Conservation (phyloP, 2,888 invertebrate genomes). For the Cordilura impudica region DNA sequence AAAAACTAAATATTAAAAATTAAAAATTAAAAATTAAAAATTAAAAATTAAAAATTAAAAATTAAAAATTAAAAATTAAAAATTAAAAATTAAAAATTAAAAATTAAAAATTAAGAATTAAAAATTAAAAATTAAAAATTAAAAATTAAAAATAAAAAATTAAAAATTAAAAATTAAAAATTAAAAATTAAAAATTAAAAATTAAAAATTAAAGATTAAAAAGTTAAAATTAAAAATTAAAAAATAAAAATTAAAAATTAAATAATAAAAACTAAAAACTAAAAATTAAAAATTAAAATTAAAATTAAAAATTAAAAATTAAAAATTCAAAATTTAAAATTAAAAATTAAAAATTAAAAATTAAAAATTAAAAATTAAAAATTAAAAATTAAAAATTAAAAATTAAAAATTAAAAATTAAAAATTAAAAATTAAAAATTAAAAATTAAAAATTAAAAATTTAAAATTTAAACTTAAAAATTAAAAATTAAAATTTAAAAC, state of each 20-base stretch:
- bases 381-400: constrained; percentile 24
- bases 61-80: constrained; percentile 9
- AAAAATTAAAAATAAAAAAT: constrained; percentile 73
- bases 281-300: too few relatives aligned
- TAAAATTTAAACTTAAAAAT: neutral
- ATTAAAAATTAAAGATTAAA: too few relatives aligned
- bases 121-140: too few relatives aligned
- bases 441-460: constrained; percentile 59
- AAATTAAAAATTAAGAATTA: too few relatives aligned
- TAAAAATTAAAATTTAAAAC: too few relatives aligned
- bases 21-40: constrained; percentile 28
- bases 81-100: constrained; percentile 66
- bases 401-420: constrained; percentile 59
- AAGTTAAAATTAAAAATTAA: constrained; percentile 3
- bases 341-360: too few relatives aligned
- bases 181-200: constrained; percentile 27
- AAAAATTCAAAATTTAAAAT: too few relatives aligned
- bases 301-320: neutral
- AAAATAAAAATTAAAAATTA: constrained; percentile 15
- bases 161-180: constrained; percentile 41
- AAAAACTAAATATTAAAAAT: too few relatives aligned
- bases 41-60: constrained; percentile 12
- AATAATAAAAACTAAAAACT: too few relatives aligned
- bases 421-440: constrained; percentile 18
- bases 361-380: too few relatives aligned